Evolutionary conservation across 2,888 invertebrate genomes (phyloP).

Genomic region (Endotricha flammealis): DNA sequence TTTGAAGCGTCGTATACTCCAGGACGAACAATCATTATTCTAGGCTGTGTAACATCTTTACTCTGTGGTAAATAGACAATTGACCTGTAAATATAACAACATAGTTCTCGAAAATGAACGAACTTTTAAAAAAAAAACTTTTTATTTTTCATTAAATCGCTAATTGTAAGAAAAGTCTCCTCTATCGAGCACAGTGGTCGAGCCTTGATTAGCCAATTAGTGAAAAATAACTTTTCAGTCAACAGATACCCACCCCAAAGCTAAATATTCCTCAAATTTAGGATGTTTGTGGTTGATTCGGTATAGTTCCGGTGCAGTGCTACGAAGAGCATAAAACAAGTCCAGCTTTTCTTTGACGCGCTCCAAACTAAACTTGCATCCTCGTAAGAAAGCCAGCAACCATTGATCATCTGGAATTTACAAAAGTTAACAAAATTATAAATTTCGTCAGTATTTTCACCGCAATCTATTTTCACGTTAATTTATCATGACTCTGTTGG

Average conservation of each 20-base stretch:
- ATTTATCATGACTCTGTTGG: too few relatives aligned
- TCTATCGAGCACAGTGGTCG: too few relatives aligned
- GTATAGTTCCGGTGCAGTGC: conserved; percentile 72
- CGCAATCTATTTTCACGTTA: too few relatives aligned
- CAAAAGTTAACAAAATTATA: too few relatives aligned
- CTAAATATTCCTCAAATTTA: conserved; percentile 41
- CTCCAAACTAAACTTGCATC: conserved; percentile 82
- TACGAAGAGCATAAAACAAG: conserved; percentile 72
- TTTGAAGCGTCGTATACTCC: conserved; percentile 57
- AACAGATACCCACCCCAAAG: conserved; percentile 34
- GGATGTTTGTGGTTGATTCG: conserved; percentile 32
- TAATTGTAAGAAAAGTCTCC: too few relatives aligned
- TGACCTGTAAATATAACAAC: conserved; percentile 15
- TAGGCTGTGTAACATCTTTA: conserved; percentile 33
- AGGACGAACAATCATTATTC: conserved; percentile 43
- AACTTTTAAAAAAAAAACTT: too few relatives aligned
- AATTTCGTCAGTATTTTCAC: too few relatives aligned
- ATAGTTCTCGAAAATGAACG: too few relatives aligned
- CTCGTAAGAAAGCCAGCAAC: conserved; percentile 79
- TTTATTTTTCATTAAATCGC: too few relatives aligned
- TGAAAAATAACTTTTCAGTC: background rate
- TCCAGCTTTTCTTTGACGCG: conserved; percentile 80
- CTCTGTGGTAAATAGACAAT: conserved; percentile 25
- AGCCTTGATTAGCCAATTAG: too few relatives aligned
- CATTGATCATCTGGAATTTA: conserved; percentile 78